Evolutionary conservation across 2,888 invertebrate species (phyloP), one percentile per base, ranked within the genome.

Genomic region (Nebria salina): DNA sequence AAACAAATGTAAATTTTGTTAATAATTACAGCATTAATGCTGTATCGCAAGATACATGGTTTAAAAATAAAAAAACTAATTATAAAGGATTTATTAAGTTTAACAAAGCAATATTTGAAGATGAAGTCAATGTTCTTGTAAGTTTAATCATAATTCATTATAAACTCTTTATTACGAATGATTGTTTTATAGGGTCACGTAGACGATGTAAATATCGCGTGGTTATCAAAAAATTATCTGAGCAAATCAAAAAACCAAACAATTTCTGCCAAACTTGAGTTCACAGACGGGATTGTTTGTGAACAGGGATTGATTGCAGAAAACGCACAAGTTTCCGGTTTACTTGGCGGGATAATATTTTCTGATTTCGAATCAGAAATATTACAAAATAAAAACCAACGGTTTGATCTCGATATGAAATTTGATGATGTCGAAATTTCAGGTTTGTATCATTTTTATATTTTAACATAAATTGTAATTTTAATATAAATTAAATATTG

Each of bases 211-310:
- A 86, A 90, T 83, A 84, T 92, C 75, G 86, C 87, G 7, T 87
- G 89, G 83, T 84, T 92, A 68, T 86, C 88, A 20, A 84, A 89
- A 15, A 90, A 90, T 84, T 91, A 92, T 83, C 88, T 93, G 73
- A 91, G 91, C 84, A 90, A 89, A 84, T 87, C 90, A 4, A 88
- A 87, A 78, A 85, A 89, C 41, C 92, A 92, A 87, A 87, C 85
- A 15, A 87, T 92, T 54, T 84, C 85, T 5, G 88, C 89, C 9
- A 86, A 86, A 73, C 86, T 91, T 82, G 84, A 87, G 65, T 90
- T 92, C 83, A 83, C 87, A 6, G 87, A 88, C 83, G 86, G 86
- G 70, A 86, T 89, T 66, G 84, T 86, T 79, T 89, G 90, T 83
- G 84, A 85, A 74, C 86, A 86, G 9, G 86, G 87, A 80, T 77